Conservation (phyloP, 2,797 vertebrate genomes). For the Tarsius wallacei region DNA sequence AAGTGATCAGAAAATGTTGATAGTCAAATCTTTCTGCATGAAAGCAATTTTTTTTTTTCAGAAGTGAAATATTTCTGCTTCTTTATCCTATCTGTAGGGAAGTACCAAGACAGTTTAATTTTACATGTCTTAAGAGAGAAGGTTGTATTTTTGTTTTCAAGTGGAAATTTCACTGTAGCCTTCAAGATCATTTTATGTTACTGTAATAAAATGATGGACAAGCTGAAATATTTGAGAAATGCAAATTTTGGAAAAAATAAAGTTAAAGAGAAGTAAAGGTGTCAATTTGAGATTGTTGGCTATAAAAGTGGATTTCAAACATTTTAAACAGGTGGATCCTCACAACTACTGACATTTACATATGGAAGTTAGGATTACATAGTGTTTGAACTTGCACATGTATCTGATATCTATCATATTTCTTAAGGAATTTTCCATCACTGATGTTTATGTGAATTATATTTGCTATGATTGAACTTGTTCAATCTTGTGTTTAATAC, state of each 20-base stretch:
- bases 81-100: not conserved
- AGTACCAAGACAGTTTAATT: not conserved
- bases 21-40: not conserved
- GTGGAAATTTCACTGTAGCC: not conserved
- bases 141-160: constrained; percentile 15
- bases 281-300: not conserved
- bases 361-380: not conserved
- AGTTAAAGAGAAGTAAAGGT: not conserved
- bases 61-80: not conserved
- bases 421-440: not conserved
- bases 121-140: not conserved
- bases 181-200: not conserved
- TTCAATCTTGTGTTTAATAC: not conserved
- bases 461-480: not conserved
- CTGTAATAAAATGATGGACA: constrained; percentile 69
- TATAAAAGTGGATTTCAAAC: not conserved
- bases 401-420: not conserved
- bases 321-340: not conserved
- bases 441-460: not conserved
- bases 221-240: constrained; percentile 64
- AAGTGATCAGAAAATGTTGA: not conserved
- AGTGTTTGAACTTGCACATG: not conserved
- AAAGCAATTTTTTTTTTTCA: not conserved
- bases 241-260: not conserved
- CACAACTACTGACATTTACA: not conserved